phyloP scores from a whole-genome alignment of 2,888 invertebrate species.

The Drosophila eohydei region DNA sequence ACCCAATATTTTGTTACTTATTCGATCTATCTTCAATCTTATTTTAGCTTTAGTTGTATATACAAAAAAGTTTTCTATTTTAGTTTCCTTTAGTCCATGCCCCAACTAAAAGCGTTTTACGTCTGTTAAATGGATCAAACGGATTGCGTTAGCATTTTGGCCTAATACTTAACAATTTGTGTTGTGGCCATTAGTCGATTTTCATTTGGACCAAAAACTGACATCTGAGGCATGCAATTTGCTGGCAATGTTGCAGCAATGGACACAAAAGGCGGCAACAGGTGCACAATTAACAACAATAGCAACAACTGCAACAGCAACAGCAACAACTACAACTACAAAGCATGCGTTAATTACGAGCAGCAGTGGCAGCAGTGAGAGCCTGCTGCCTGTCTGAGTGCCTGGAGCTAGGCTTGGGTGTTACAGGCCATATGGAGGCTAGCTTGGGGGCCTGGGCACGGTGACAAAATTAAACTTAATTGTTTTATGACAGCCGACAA shows the following conservation, averaged over 20 bases:
- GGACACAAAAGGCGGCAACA: conserved; percentile 73
- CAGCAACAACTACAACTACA: conserved; percentile 53
- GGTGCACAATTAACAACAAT: conserved; percentile 70
- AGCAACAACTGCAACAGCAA: conserved; percentile 29
- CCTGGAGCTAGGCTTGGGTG: conserved; percentile 10
- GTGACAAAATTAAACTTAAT: conserved; percentile 82
- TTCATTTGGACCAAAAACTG: conserved; percentile 30
- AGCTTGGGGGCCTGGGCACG: conserved; percentile 49
- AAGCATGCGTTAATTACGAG: conserved; percentile 75
- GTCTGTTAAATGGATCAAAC: not conserved
- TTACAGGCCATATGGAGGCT: conserved; percentile 15
- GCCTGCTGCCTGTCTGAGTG: conserved; percentile 15
- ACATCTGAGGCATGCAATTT: conserved; percentile 49
- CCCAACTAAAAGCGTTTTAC: not conserved
- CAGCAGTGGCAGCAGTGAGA: conserved; percentile 26
- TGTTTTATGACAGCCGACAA: conserved; percentile 77
- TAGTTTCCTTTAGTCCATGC: not conserved
- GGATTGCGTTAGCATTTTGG: conserved; percentile 4
- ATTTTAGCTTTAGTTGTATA: too few relatives aligned
- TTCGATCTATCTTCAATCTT: too few relatives aligned
- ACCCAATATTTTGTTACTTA: too few relatives aligned
- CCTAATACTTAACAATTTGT: not conserved
- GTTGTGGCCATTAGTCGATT: conserved; percentile 22
- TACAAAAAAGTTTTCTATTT: not conserved
- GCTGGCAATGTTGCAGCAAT: conserved; percentile 39